Conservation (phyloP, 2,113 vertebrate species). For the Panthera leo region DNA sequence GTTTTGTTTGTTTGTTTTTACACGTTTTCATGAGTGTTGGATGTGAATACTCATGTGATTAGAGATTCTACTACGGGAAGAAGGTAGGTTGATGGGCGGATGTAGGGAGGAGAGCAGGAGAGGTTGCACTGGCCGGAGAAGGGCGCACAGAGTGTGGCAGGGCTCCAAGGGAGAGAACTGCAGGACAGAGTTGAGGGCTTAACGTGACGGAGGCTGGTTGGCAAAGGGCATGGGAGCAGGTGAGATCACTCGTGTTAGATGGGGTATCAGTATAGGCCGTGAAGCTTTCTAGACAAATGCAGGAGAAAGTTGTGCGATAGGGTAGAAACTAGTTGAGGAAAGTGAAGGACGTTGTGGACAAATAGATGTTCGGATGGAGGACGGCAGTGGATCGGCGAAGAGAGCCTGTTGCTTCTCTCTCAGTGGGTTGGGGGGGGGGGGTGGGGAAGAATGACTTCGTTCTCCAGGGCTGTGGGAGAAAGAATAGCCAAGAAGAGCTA, state of each 20-base stretch:
- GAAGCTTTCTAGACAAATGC: background rate
- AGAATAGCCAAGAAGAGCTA: background rate
- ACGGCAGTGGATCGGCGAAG: background rate
- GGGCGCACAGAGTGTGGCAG: background rate
- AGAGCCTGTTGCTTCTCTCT: background rate
- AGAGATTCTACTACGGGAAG: background rate
- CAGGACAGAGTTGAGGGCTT: background rate
- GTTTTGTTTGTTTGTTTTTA: background rate
- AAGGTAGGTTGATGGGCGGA: background rate
- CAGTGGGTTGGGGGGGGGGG: no score
- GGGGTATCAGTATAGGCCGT: background rate
- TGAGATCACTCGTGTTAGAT: fast-evolving
- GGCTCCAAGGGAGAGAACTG: background rate
- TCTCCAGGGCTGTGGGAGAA: background rate
- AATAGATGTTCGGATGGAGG: background rate
- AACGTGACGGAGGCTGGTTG: fast-evolving
- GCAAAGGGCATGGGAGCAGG: background rate
- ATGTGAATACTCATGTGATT: background rate
- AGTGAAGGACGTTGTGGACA: background rate
- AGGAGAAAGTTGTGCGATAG: background rate
- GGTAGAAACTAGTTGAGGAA: background rate
- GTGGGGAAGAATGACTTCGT: background rate
- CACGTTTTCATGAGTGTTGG: background rate
- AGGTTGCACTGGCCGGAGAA: background rate
- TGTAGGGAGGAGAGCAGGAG: background rate